Conservation (phyloP, 2,888 invertebrate species). For the Caenorhabditis sp. region DNA sequence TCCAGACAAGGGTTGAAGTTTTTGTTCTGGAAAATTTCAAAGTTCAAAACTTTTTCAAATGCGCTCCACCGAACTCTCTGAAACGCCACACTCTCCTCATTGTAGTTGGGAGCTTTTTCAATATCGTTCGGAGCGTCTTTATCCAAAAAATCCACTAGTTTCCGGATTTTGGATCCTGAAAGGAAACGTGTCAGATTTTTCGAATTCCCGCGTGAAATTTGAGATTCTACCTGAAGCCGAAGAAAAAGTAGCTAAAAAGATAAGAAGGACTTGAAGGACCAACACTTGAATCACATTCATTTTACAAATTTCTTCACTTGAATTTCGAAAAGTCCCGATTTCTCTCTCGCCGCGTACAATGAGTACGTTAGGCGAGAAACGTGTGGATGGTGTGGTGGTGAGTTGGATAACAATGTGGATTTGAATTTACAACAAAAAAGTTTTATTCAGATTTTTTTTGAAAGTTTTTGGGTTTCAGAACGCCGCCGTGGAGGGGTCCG, state of each 20-base stretch:
- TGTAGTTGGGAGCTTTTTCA: constrained; percentile 51
- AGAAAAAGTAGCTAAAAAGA: neutral
- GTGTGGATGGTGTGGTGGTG: constrained; percentile 45
- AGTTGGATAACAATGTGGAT: no score
- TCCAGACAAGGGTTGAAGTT: constrained; percentile 68
- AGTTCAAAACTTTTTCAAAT: neutral
- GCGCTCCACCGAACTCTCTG: constrained; percentile 27
- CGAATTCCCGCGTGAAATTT: constrained; percentile 8
- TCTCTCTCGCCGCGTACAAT: neutral
- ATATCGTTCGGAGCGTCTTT: constrained; percentile 52
- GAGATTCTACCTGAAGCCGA: constrained; percentile 1
- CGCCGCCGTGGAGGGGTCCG: constrained; percentile 35
- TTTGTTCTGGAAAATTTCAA: constrained; percentile 41
- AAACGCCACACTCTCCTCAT: constrained; percentile 54
- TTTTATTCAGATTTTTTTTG: no score
- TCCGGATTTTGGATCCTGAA: constrained; percentile 51
- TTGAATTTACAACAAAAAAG: neutral
- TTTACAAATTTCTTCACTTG: constrained; percentile 20
- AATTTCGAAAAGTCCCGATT: neutral
- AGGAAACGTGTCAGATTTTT: no score
- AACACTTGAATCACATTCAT: constrained; percentile 47
- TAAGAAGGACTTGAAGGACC: neutral
- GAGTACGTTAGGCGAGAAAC: constrained; percentile 11
- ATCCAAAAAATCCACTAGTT: constrained; percentile 60
- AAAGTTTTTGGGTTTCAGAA: no score